Conservation (phyloP, 1,140 invertebrate genomes). For the Bombus haemorrhoidalis region DNA sequence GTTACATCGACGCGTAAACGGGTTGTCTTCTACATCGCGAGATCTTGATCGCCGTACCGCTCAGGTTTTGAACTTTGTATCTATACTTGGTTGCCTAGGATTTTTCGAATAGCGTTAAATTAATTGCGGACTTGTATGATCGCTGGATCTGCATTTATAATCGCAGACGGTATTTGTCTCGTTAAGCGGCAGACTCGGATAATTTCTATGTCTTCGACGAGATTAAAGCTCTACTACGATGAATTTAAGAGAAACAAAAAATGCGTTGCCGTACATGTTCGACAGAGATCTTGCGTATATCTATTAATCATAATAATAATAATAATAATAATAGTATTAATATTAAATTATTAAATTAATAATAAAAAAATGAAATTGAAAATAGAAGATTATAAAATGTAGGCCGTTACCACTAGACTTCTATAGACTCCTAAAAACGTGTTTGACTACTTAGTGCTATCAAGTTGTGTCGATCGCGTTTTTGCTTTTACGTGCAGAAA, state of each 20-base stretch:
- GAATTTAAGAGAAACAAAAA: too few species aligned
- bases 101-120: too few species aligned
- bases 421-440: not conserved
- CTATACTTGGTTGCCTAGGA: not conserved
- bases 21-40: not conserved
- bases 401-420: not conserved
- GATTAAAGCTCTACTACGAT: too few species aligned
- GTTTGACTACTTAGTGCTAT: not conserved
- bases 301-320: too few species aligned
- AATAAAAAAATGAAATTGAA: not conserved
- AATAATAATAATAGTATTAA: too few species aligned
- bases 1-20: conserved; percentile 16
- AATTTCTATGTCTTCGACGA: too few species aligned
- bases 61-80: not conserved
- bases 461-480: not conserved
- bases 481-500: not conserved
- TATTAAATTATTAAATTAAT: too few species aligned
- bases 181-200: too few species aligned
- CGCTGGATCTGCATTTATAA: not conserved
- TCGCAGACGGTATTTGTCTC: too few species aligned
- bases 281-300: not conserved
- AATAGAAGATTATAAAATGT: not conserved
- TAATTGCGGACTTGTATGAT: accelerated
- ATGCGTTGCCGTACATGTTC: too few species aligned
- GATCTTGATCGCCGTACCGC: too few species aligned